Evolutionary conservation across 2,797 vertebrate genomes (phyloP).

Genomic region (Gymnoscopelus microlampas): DNA sequence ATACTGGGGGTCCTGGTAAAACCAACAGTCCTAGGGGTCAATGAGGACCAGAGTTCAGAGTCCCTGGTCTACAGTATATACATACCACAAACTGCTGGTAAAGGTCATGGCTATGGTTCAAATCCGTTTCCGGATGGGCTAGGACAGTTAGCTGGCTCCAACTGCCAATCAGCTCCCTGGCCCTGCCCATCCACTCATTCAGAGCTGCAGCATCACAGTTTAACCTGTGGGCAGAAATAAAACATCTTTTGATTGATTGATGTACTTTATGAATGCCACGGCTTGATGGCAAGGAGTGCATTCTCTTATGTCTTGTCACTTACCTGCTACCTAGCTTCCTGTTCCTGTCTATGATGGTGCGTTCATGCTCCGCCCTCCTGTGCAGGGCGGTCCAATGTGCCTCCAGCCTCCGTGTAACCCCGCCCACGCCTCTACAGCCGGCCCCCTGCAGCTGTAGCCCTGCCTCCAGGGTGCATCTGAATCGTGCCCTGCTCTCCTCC

Average conservation of each 20-base stretch:
- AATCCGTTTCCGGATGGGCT: constrained; percentile 73
- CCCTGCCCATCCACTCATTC: constrained; percentile 83
- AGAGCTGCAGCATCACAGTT: constrained; percentile 75
- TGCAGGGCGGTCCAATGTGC: constrained; percentile 79
- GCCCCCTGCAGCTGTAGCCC: constrained; percentile 75
- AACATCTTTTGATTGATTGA: no score
- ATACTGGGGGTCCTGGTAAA: no score
- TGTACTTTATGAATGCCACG: no score
- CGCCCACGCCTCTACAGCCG: constrained; percentile 74
- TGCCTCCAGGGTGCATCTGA: constrained; percentile 79
- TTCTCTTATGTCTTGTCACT: constrained; percentile 46
- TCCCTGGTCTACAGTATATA: constrained; percentile 20
- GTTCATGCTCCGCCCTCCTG: constrained; percentile 76
- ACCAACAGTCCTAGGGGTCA: no score
- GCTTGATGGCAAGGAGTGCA: no score
- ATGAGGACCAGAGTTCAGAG: no score
- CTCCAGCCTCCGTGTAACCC: constrained; percentile 74
- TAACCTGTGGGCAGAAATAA: constrained; percentile 76
- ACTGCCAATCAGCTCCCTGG: constrained; percentile 78
- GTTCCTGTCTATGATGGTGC: constrained; percentile 62
- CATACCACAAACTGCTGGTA: constrained; percentile 86
- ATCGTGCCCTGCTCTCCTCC: constrained; percentile 73
- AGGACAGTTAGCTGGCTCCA: constrained; percentile 81
- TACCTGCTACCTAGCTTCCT: constrained; percentile 80
- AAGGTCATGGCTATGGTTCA: constrained; percentile 69